A percentile compares a stretch with the other conserved stretches of the same genome.
Conservation (phyloP, 2,113 vertebrate genomes). For the Actenoides lindsayi region DNA sequence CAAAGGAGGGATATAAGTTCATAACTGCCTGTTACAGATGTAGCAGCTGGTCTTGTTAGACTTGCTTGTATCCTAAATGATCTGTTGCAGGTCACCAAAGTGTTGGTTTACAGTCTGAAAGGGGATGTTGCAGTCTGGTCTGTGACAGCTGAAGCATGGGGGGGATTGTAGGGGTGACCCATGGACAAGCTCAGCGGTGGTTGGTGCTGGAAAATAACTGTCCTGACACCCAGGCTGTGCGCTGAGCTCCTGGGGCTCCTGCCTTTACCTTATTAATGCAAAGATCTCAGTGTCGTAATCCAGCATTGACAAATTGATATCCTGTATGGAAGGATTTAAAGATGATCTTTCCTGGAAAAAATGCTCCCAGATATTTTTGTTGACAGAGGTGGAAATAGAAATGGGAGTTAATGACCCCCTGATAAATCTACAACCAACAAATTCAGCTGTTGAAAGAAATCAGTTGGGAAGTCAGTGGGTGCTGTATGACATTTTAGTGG, state of each 20-base stretch:
- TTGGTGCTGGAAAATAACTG: not conserved
- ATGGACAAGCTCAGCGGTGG: rapidly evolving
- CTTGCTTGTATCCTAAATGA: not conserved
- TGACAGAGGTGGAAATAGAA: not conserved
- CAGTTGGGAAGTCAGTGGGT: not conserved
- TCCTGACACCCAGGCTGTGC: not conserved
- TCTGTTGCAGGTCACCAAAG: not conserved
- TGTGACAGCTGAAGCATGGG: not conserved
- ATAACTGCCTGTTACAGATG: not conserved
- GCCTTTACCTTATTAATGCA: not conserved
- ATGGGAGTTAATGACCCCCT: not conserved
- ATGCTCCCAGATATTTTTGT: not conserved
- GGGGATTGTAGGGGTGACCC: not conserved
- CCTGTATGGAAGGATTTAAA: not conserved
- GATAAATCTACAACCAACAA: not conserved
- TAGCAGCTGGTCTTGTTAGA: not conserved
- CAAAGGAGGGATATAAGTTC: not conserved
- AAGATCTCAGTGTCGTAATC: not conserved
- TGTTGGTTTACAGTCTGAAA: not conserved
- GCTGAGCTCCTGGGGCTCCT: not conserved
- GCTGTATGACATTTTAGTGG: not conserved
- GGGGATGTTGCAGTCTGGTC: not conserved
- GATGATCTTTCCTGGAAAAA: not conserved
- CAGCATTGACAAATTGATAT: not conserved
- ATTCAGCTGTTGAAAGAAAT: not conserved